These are phyloP conservation scores for Gymnocephalus cernua DNA, from an alignment of 2,113 vertebrate species.

Conservation along the genomic window DNA sequence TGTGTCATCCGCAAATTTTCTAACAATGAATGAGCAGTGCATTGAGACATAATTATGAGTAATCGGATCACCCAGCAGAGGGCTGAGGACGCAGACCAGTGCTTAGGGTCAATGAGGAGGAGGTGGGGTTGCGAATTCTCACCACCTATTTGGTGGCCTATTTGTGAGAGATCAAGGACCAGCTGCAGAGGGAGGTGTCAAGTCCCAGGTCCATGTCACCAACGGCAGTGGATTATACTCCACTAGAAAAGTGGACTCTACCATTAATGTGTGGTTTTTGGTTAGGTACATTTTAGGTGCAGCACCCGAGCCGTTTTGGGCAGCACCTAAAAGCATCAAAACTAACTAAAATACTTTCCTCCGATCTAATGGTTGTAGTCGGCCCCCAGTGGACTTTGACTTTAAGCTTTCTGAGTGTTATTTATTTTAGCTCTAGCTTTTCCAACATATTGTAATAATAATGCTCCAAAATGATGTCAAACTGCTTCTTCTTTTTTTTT, in stretches of 20 bases:
- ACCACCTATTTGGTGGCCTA: slow-evolving; percentile 21
- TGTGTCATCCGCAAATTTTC: background rate
- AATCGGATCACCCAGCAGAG: background rate
- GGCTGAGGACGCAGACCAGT: background rate
- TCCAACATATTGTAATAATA: no score
- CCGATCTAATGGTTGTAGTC: no score
- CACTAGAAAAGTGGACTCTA: background rate
- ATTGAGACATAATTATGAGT: background rate
- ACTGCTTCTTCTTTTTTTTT: no score
- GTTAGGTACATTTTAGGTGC: no score
- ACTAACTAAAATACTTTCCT: no score
- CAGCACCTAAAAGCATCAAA: no score
- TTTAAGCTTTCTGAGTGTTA: no score
- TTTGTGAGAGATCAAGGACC: slow-evolving; percentile 42
- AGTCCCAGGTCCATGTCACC: background rate
- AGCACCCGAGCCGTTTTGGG: no score
- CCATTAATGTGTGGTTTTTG: background rate
- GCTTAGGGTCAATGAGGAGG: background rate
- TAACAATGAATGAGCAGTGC: background rate
- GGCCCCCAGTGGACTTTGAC: no score
- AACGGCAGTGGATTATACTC: background rate
- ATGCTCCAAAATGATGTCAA: no score
- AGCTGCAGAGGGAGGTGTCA: slow-evolving; percentile 49
- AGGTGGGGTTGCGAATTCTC: slow-evolving; percentile 21
- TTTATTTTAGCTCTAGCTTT: no score